Base-by-base conservation (phyloP, 2,888 invertebrate species). In the Cyrtodaria siliqua region DNA sequence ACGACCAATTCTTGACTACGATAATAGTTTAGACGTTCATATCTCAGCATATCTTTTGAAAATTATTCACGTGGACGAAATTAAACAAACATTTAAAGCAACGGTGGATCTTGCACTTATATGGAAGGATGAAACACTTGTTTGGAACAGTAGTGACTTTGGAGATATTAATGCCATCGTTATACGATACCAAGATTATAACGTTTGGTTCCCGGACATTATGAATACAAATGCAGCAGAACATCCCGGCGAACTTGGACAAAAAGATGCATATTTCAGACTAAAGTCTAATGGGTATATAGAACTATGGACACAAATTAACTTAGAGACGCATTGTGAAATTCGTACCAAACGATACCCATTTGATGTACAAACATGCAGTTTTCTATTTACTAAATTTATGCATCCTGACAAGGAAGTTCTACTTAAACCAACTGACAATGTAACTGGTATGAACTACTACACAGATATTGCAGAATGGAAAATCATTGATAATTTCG, bases 291-390 rank as follows among this genome's bases (percentile, higher is more conserved):
- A 60, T 20, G 76, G 76, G 9, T 20, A 40, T 18, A 63, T 71
- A 16, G 26, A 49, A 2, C 18, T 63, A 2, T 76, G 76, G 76
- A 66, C 59, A 14, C 47, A 55, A 14, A 53, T 62, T 3, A 61
- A 62, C n/a, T 24, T 76, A 14, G 67, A 71, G 29, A 62, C 76
- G 8, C 50, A 49, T 3, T 76, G 76, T 67, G 44, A 67, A 44
- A 76, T 76, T 9, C 52, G 23, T n/a, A 71, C 76, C 2, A 76
- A 71, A 38, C 56, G 53, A 33, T 76, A 53, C 33, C 76, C 76
- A 18, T 62, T 76, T 18, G 76, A 76, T 53, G 66, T 29, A 12
- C 76, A 76, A 53, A 12, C 24, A 18, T 76, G 76, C 20, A 52
- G 18, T 2, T 53, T 76, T 14, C n/a, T 16, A 1, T 62, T 76